Evolutionary conservation across 2,797 vertebrate genomes (phyloP).

Genomic region (Merluccius polli): DNA sequence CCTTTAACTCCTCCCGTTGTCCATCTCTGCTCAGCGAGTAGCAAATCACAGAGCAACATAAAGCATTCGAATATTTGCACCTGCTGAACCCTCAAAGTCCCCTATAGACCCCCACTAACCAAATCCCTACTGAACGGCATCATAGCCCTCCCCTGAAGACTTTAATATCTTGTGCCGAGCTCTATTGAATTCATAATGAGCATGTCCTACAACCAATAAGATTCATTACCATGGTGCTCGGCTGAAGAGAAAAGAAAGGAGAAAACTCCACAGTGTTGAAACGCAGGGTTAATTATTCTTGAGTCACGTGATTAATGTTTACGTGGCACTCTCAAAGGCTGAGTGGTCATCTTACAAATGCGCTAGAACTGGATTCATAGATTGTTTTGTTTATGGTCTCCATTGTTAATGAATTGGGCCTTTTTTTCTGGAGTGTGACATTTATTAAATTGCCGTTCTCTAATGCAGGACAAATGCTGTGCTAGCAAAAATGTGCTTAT

Average conservation of each 20-base stretch:
- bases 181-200: constrained; percentile 35
- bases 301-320: constrained; percentile 31
- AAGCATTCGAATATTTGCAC: background rate
- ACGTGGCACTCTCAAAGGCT: constrained; percentile 25
- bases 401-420: constrained; percentile 16
- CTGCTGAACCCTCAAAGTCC: background rate
- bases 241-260: constrained; percentile 31
- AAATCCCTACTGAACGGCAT: background rate
- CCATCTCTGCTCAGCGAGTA: background rate
- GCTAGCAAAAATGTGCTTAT: background rate
- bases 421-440: constrained; percentile 4
- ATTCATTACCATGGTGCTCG: constrained; percentile 41
- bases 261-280: constrained; percentile 37
- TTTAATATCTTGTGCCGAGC: background rate
- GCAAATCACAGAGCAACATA: background rate
- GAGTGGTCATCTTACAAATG: constrained; percentile 4
- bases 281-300: constrained; percentile 40
- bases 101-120: background rate
- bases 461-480: background rate
- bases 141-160: background rate
- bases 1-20: background rate
- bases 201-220: constrained; percentile 40
- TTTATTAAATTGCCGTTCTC: constrained; percentile 1
- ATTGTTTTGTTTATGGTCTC: constrained; percentile 13
- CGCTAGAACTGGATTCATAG: background rate